Base-by-base conservation (phyloP, 2,113 vertebrate genomes). In the Heterotis niloticus region DNA sequence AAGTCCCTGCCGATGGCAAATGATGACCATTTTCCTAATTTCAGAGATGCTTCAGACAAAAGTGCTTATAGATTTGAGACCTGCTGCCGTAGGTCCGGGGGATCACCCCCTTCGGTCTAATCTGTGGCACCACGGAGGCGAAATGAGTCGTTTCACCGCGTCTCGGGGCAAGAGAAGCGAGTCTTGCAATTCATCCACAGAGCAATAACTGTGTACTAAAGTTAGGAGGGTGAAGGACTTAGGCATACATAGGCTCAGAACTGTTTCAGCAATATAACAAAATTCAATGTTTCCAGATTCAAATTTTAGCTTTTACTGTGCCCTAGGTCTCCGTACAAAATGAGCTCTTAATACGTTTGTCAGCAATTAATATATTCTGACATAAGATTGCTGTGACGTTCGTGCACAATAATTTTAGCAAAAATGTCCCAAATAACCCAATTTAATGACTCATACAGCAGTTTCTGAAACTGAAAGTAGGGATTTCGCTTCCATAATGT, bases 11-110 rank as follows among this genome's bases (percentile, higher is more conserved):
- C 26, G 12, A 56, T 59, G 71, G 24, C 51, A 23, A 68, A 56
- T 28, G 51, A 71, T 75, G 71, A 75, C 70, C 62, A 75, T 66
- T 74, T 66, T 54, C 71, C 29, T 73, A 80, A 80, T 75, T 80
- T 66, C 70, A 26, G n/a, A 73, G 24, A 57, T 80, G 44, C 64
- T 75, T 80, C 71, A 66, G 64, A 80, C 62, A 57, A 54, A 74
- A 66, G 51, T 57, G 71, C 34, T 65, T 29, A 79, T 64, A 73
- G 77, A 66, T 67, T 62, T 70, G 17, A 67, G 66, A 29, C 62
- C 62, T 80, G 62, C 71, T 29, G 16, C 62, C 52, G 10, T 28
- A 75, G 26, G 13, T 52, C 59, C 12, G 52, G 26, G 62, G 51
- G 51, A 57, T 75, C 34, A 69, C 34, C 54, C 24, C 76, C 51